Evolutionary conservation across 2,113 vertebrate species (phyloP).

Genomic region (Pedionomus torquatus): DNA sequence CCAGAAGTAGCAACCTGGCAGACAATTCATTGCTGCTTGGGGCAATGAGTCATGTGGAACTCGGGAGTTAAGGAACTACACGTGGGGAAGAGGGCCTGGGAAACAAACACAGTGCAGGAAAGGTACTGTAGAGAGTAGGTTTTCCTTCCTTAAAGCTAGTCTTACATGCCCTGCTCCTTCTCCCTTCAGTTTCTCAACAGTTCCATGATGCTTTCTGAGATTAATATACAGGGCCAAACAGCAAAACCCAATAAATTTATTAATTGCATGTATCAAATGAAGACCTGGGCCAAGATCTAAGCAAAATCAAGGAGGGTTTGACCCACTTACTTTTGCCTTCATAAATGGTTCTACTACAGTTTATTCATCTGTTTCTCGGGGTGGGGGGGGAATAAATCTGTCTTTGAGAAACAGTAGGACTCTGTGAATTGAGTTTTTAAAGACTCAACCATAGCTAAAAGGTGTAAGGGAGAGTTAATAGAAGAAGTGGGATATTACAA

Average conservation of each 20-base stretch:
- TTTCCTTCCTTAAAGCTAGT: background rate
- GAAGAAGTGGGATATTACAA: background rate
- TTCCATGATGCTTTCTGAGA: background rate
- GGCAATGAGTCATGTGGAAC: conserved; percentile 31
- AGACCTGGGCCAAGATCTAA: background rate
- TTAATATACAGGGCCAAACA: background rate
- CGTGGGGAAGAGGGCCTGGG: background rate
- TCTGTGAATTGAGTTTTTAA: background rate
- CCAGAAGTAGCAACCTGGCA: conserved; percentile 38
- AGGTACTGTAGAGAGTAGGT: background rate
- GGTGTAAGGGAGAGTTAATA: background rate
- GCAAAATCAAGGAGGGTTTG: background rate
- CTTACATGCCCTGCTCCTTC: background rate
- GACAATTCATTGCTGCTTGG: conserved; percentile 42
- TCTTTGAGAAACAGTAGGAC: background rate
- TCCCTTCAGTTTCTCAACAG: background rate
- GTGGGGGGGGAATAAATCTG: background rate
- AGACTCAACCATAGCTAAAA: background rate
- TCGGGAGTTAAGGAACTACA: background rate
- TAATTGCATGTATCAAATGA: background rate
- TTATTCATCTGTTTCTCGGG: background rate
- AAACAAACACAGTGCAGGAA: background rate
- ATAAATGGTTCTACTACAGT: background rate
- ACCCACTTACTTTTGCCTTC: background rate
- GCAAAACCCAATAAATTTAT: background rate